Evolutionary conservation across 2,797 vertebrate species (phyloP), one percentile per base, ranked within the genome.

Genomic region (Hippocampus kuda): DNA sequence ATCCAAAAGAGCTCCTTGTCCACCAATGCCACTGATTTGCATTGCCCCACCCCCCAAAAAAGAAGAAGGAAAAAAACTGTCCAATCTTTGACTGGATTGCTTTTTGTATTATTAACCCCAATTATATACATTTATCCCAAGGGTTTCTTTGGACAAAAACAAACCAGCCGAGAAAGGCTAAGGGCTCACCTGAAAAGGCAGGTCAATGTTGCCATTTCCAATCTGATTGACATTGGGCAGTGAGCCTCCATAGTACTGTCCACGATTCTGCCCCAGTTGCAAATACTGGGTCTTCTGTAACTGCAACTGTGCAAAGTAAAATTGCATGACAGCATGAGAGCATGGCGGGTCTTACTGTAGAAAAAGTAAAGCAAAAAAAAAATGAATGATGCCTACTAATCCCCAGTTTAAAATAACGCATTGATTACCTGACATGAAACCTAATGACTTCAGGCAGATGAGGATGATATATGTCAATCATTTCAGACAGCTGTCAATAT

Each of bases 221-320:
- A 99, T 95, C 92, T 99, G 97, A 88, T 98, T 99, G 90, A 99
- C 97, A 81, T 99, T 99, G 91, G 97, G 97, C 91, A 99, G 90
- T 72, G 97, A 99, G 76, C 97, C 97, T 69, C 97, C 97, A 1
- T 98, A 99, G 93, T 94, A 98, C 90, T 98, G 97, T 90, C 94
- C 95, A 76, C 96, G 96, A 86, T 92, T 97, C 80, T 97, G 97
- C 86, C 96, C 97, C 93, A 99, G 92, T 90, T 99, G 97, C 89
- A 99, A 91, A 91, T 97, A 98, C 80, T 99, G 97, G 72, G 94
- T 94, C 92, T 99, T 99, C 93, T 99, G 96, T 88, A 98, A 94
- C 91, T 99, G 97, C 89, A 99, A 90, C 96, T 99, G 91, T 88
- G 90, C 90, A 92, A 92, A 92, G 88, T 90, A 92, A 92, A 91